A percentile compares a stretch with the other conserved stretches of the same genome.
Conservation (phyloP, 2,888 invertebrate genomes). For the Eugnorisma glareosa region DNA sequence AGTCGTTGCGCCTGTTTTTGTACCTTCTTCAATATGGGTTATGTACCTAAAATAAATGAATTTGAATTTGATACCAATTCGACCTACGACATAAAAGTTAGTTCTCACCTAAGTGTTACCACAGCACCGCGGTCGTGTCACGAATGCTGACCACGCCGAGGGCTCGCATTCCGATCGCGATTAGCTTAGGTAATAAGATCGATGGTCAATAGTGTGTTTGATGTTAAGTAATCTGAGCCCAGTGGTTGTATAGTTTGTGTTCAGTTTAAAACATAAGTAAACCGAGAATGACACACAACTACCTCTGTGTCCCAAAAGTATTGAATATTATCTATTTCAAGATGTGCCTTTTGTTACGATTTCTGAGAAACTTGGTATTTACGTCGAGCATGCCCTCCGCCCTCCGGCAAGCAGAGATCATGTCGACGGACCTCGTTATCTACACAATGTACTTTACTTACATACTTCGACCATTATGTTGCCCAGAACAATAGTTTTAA, state of each 20-base stretch:
- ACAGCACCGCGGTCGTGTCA: not conserved
- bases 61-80: too few species aligned
- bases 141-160: not conserved
- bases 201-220: not conserved
- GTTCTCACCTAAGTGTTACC: not conserved
- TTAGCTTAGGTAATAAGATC: conserved; percentile 16
- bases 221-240: conserved; percentile 2
- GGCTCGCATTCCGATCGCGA: conserved; percentile 23
- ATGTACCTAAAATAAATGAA: too few species aligned
- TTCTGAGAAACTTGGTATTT: conserved; percentile 30
- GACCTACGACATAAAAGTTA: not conserved
- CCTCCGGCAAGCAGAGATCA: not conserved
- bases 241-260: not conserved
- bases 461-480: not conserved
- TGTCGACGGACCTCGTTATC: conserved; percentile 22
- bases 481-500: not conserved
- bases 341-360: not conserved
- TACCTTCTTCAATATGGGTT: too few species aligned
- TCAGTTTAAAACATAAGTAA: not conserved
- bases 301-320: conserved; percentile 13
- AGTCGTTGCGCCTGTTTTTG: not conserved
- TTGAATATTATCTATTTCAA: conserved; percentile 19
- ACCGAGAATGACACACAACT: not conserved
- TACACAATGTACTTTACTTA: conserved; percentile 9
- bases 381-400: conserved; percentile 4